Evolutionary conservation across 1,140 invertebrate genomes (phyloP).

Genomic region (Meloidogyne floridensis): DNA sequence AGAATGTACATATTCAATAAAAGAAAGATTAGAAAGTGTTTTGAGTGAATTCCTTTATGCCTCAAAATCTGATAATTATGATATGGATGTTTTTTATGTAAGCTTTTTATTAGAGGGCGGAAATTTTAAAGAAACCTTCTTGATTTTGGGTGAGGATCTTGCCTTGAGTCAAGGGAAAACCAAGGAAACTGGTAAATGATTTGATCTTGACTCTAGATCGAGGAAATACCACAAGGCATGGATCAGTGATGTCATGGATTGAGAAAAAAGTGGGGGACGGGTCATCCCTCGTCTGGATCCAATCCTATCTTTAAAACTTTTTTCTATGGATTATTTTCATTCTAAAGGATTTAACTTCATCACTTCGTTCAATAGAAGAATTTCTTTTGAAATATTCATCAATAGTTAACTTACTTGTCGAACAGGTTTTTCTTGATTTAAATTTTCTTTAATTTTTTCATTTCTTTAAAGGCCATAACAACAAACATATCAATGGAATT

Average conservation of each 20-base stretch:
- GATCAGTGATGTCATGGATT: no score
- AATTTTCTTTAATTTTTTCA: not conserved
- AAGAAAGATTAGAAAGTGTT: slow-evolving; percentile 16
- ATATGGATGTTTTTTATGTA: slow-evolving; percentile 25
- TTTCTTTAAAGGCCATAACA: slow-evolving; percentile 3
- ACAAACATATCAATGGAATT: slow-evolving; percentile 6
- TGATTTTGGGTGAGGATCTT: no score
- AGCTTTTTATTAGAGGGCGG: not conserved
- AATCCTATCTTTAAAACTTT: not conserved
- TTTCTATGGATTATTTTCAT: not conserved
- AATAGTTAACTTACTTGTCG: slow-evolving; percentile 7
- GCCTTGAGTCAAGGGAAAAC: no score
- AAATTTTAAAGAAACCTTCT: no score
- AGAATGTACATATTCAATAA: slow-evolving; percentile 6
- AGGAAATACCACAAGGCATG: no score
- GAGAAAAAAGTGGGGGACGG: no score
- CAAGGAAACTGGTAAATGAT: no score
- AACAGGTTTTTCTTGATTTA: slow-evolving; percentile 19
- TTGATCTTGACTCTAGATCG: no score
- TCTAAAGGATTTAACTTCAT: slow-evolving; percentile 15
- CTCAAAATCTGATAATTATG: slow-evolving; percentile 8
- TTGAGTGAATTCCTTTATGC: slow-evolving; percentile 16
- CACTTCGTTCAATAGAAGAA: slow-evolving; percentile 20
- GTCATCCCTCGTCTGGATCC: no score
- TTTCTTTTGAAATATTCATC: slow-evolving; percentile 21